Percentiles rank a stretch among this genome's conserved stretches.
phyloP scores from a whole-genome alignment of 2,113 vertebrate species.

The Paramisgurnus dabryanus region DNA sequence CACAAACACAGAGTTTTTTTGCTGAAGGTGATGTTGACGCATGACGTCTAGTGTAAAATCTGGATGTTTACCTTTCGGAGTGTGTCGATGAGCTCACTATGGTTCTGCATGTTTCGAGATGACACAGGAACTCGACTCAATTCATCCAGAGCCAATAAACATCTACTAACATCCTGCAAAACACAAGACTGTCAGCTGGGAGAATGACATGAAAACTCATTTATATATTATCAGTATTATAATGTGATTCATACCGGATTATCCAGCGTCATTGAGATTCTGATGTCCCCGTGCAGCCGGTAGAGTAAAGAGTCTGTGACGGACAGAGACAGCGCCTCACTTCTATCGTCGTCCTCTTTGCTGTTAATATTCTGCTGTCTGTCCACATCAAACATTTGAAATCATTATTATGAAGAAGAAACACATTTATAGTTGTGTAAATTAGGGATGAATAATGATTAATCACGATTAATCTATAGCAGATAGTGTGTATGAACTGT shows the following conservation, averaged over 20 bases:
- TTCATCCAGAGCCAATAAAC: constrained; percentile 89
- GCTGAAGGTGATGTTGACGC: not conserved
- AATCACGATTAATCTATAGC: no score
- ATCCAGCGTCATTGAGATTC: constrained; percentile 91
- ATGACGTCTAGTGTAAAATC: not conserved
- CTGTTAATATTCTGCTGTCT: constrained; percentile 77
- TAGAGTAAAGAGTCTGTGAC: constrained; percentile 89
- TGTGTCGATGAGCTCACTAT: constrained; percentile 91
- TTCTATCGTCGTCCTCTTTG: constrained; percentile 81
- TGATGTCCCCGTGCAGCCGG: constrained; percentile 91
- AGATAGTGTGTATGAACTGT: no score
- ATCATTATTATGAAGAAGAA: no score
- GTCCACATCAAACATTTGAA: constrained; percentile 31
- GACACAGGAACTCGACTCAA: constrained; percentile 88
- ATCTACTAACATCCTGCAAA: constrained; percentile 85
- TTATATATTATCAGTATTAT: not conserved
- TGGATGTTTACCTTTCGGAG: constrained; percentile 83
- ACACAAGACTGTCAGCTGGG: not conserved
- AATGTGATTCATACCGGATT: constrained; percentile 80
- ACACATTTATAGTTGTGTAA: no score
- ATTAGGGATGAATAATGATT: no score
- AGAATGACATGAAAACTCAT: not conserved
- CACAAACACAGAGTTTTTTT: not conserved
- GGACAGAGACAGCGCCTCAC: constrained; percentile 69
- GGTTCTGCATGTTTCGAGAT: constrained; percentile 91